Base-by-base conservation (phyloP, 2,797 vertebrate genomes). In the Gila robusta region DNA sequence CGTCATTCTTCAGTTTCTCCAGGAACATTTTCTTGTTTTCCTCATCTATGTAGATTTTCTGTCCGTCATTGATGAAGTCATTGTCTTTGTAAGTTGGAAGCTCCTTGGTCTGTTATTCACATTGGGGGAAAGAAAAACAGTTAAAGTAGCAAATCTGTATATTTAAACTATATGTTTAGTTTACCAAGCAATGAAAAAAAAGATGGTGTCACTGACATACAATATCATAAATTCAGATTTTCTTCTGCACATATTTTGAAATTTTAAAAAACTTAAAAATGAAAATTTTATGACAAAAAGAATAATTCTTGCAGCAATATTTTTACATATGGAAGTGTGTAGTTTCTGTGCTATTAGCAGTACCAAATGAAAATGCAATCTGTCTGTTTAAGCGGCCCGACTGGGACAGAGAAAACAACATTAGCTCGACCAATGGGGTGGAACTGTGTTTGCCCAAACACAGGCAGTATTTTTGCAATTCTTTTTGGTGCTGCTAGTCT, bases 61-160 rank as follows among this genome's bases (percentile, higher is more conserved):
- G 98, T 41, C 98, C 98, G 11, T 99, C 97, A 0, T 99, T 99
- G 94, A 99, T 98, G 95, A 99, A 99, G 94, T 99, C 98, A 73
- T 99, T 99, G 94, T 99, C 98, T 95, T 99, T 99, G 94, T 97
- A 98, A 0, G 98, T 99, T 76, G 98, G 98, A 89, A 99, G 95
- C 92, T 99, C 98, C 96, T 99, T 99, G 88, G 98, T 98, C 98
- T 99, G 94, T 89, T 77, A 12, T 82, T 80, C 35, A 72, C 44
- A 83, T 74, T 41, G 5, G 9, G n/a, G n/a, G 23, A 21, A 10
- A 59, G n/a, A 21, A 12, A 67, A 39, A 78, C 28, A 56, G 54
- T 85, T 79, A 82, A 37, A 72, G 52, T 19, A 70, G 6, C 6
- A 52, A n/a, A n/a, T 73, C 6, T 74, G 35, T 26, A 41, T 3